A percentile compares a stretch with the other conserved stretches of the same genome.
phyloP scores from a whole-genome alignment of 2,113 vertebrate species.

The Crotalus tigris region DNA sequence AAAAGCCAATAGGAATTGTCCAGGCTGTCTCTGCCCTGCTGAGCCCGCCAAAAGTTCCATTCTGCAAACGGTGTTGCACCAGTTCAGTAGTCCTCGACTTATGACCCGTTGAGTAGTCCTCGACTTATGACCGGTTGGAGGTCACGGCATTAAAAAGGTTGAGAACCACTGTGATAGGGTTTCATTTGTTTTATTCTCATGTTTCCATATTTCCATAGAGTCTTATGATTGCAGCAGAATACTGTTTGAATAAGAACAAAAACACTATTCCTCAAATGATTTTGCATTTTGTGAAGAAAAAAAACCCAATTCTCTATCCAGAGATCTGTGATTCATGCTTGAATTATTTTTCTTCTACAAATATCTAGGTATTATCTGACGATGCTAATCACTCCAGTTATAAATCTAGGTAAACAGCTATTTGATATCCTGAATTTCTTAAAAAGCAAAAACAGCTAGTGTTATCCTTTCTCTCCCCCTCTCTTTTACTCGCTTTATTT shows the following conservation, averaged over 20 bases:
- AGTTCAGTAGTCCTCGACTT: too few species aligned
- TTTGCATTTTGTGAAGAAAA: background rate
- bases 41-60: too few species aligned
- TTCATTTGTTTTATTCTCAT: background rate
- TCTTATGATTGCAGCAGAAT: background rate
- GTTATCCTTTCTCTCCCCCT: constrained; percentile 1
- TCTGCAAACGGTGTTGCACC: too few species aligned
- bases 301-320: background rate
- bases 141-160: too few species aligned
- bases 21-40: too few species aligned
- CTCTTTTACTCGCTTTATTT: constrained; percentile 18
- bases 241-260: background rate
- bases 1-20: too few species aligned
- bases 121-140: too few species aligned
- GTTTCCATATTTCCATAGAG: background rate
- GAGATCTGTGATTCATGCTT: constrained; percentile 48
- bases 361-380: constrained; percentile 21
- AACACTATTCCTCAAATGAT: background rate
- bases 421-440: constrained; percentile 29
- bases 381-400: constrained; percentile 10
- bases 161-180: too few species aligned
- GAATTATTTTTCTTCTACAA: constrained; percentile 35
- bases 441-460: constrained; percentile 31
- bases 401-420: constrained; percentile 28
- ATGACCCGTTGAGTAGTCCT: too few species aligned